Percentiles rank a stretch among this genome's conserved stretches.
Conservation (phyloP, 2,888 invertebrate species). For the Smittia aterrima region DNA sequence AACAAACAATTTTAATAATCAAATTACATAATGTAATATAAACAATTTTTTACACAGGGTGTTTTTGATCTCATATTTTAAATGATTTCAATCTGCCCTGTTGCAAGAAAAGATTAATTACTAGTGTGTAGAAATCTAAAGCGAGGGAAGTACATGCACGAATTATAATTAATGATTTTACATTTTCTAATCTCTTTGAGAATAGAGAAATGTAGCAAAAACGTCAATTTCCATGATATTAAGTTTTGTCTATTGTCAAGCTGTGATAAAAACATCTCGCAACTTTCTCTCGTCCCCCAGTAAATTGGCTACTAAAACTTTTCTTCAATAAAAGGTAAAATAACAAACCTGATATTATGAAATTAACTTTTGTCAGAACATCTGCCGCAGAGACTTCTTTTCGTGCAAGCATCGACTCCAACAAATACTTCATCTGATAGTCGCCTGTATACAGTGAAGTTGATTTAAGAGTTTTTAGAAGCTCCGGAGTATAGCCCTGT, state of each 20-base stretch:
- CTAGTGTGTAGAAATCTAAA: neutral
- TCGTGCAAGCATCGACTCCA: slow-evolving; percentile 50
- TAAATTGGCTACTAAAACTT: neutral
- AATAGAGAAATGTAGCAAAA: neutral
- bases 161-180: neutral
- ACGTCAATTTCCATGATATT: no score
- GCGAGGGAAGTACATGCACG: neutral
- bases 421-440: slow-evolving; percentile 50
- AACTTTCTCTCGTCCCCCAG: no score
- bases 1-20: neutral
- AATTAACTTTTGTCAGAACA: slow-evolving; percentile 50
- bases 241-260: no score
- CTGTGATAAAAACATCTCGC: no score
- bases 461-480: slow-evolving; percentile 49
- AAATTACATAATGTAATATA: neutral
- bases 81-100: neutral
- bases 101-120: neutral
- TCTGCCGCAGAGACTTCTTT: slow-evolving; percentile 51
- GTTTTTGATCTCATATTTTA: neutral
- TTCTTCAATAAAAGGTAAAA: no score
- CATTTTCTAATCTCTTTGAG: neutral
- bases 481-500: slow-evolving; percentile 50
- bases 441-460: slow-evolving; percentile 50
- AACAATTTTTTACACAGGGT: neutral
- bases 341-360: slow-evolving; percentile 49